These are phyloP conservation scores for Cardinalis cardinalis DNA, from an alignment of 2,113 vertebrate species.

Conservation along the genomic window DNA sequence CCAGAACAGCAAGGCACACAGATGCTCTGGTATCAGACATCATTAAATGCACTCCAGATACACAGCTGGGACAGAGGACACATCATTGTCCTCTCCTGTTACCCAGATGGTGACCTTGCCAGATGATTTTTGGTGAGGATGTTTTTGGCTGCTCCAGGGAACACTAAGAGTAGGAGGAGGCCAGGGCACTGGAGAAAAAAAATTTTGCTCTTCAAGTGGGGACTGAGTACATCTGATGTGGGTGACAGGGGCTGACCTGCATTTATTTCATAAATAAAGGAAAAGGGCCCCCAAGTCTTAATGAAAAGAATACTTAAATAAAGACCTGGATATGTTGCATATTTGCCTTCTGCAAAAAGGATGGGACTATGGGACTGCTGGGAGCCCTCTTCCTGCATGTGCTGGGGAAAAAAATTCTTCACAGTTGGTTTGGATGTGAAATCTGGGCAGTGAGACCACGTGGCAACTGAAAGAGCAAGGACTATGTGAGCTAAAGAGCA, in stretches of 20 bases:
- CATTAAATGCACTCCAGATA: background rate
- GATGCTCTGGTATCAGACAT: background rate
- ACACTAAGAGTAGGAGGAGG: background rate
- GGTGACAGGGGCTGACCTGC: background rate
- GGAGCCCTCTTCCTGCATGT: background rate
- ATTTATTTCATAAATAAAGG: background rate
- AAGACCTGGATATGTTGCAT: background rate
- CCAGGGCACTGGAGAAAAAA: background rate
- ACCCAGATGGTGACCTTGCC: background rate
- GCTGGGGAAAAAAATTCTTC: background rate
- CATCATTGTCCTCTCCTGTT: background rate
- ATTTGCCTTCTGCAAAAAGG: background rate
- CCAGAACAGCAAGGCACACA: fast-evolving
- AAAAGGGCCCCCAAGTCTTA: background rate
- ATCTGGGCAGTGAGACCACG: background rate
- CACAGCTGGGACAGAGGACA: fast-evolving
- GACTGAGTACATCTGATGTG: background rate
- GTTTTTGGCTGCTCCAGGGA: background rate
- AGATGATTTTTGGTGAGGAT: background rate
- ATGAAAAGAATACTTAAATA: background rate
- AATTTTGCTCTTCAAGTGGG: background rate
- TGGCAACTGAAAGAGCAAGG: background rate
- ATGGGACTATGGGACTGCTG: background rate
- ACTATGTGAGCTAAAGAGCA: background rate
- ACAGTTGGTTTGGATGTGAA: background rate